Percentiles rank a stretch among this genome's conserved stretches.
These are phyloP conservation scores for Cataglyphis altisquamis DNA, from an alignment of 2,888 invertebrate species.

Conservation along the genomic window DNA sequence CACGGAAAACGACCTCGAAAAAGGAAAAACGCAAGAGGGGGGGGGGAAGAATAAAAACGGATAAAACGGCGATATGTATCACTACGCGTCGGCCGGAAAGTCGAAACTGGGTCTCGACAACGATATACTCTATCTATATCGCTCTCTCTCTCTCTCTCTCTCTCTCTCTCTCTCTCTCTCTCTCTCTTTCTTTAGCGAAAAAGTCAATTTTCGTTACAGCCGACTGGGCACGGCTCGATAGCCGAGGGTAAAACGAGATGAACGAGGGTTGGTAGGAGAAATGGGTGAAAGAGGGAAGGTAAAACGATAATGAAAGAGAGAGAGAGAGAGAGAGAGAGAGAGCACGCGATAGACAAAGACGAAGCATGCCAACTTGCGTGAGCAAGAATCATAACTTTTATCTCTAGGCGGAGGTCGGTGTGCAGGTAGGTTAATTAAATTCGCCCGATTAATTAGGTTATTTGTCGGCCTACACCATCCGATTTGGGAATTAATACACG, in stretches of 20 bases:
- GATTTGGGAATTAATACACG: slow-evolving; percentile 64
- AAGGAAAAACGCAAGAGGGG: slow-evolving; percentile 29
- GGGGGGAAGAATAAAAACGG: slow-evolving; percentile 21
- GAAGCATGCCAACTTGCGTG: slow-evolving; percentile 82
- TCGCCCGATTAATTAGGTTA: slow-evolving; percentile 83
- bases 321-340: slow-evolving; percentile 58
- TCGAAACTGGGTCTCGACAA: slow-evolving; percentile 69
- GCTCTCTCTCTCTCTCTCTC: not conserved
- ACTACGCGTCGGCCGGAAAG: slow-evolving; percentile 31
- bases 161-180: slow-evolving; percentile 40
- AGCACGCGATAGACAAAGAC: slow-evolving; percentile 60
- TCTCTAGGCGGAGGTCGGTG: slow-evolving; percentile 59
- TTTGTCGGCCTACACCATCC: slow-evolving; percentile 74
- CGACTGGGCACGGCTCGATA: slow-evolving; percentile 73
- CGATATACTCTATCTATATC: slow-evolving; percentile 44
- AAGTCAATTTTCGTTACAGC: slow-evolving; percentile 80
- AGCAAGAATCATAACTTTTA: slow-evolving; percentile 79
- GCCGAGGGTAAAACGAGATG: slow-evolving; percentile 62
- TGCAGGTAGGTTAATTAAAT: slow-evolving; percentile 81
- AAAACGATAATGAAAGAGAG: slow-evolving; percentile 55
- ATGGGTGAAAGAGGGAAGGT: slow-evolving; percentile 33
- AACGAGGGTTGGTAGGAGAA: slow-evolving; percentile 44
- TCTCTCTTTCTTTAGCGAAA: slow-evolving; percentile 65
- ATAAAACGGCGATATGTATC: slow-evolving; percentile 48
- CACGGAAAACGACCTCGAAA: slow-evolving; percentile 53